Percentiles rank a stretch among this genome's conserved stretches.
Conservation (phyloP, 2,113 vertebrate genomes). For the Lagopus muta region DNA sequence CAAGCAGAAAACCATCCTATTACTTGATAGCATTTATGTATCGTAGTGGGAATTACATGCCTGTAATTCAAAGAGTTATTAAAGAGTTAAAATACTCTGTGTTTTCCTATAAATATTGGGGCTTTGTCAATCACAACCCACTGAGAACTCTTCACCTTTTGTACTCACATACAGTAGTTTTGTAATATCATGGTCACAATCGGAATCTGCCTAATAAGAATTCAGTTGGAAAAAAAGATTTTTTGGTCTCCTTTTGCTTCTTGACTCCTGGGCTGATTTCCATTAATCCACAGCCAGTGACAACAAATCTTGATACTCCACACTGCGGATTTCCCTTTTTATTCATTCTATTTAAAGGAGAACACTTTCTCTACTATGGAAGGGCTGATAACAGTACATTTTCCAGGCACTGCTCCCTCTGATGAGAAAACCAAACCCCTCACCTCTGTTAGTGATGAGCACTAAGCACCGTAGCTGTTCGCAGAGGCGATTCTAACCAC, state of each 20-base stretch:
- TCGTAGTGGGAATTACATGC: too few species aligned
- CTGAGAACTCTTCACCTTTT: not conserved
- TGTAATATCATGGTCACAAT: not conserved
- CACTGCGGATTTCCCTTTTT: not conserved
- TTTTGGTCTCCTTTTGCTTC: not conserved
- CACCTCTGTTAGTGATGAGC: not conserved
- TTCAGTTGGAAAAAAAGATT: fast-evolving
- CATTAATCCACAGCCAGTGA: not conserved
- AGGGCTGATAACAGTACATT: not conserved
- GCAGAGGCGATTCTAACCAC: conserved; percentile 3
- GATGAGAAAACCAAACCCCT: not conserved
- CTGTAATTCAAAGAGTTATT: not conserved
- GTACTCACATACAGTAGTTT: not conserved
- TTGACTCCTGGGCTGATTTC: not conserved
- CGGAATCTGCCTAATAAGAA: not conserved
- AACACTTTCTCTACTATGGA: not conserved
- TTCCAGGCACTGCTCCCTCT: not conserved
- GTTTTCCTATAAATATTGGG: not conserved
- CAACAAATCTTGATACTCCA: not conserved
- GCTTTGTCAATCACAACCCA: not conserved
- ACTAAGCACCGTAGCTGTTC: not conserved
- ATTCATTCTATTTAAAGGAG: not conserved
- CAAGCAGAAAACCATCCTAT: not conserved
- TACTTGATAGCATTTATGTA: not conserved
- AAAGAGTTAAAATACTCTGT: not conserved